Evolutionary conservation across 2,888 invertebrate species (phyloP), one percentile per base, ranked within the genome.

Genomic region (Xestia ashworthii): DNA sequence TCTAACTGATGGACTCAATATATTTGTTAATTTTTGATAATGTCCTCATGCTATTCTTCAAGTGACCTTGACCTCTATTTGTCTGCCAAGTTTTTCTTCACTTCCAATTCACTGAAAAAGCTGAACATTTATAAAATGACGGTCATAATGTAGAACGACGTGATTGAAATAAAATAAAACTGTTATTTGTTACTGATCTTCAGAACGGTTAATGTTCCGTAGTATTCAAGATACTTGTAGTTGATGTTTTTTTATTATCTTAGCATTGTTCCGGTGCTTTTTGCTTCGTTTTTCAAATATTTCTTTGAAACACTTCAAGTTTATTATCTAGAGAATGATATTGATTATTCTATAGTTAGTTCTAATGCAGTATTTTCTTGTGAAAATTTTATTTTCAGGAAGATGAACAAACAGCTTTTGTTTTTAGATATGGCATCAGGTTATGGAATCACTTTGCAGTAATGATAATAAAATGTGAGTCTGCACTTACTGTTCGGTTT

Each of bases 151-250:
- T 19, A 44, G 8, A 19, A 70, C 14, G 58, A 65, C 71, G 71
- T 71, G 68, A 81, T 81, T 65, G 62, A 46, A 82, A 82, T 82
- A 78, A 78, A 64, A 84, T 78, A 74, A 76, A 65, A 82, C 53
- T 75, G 78, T 79, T 81, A 85, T 85, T 71, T 65, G n/a, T 65
- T 65, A 44, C n/a, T 46, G 69, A 62, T 71, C 60, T 62, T 4
- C 32, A 3, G n/a, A 64, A 46, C 19, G 80, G 9, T 55, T 72
- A 81, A 81, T 83, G 78, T 80, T 78, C 75, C 66, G 80, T 84
- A 75, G 60, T 69, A 32, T 22, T 65, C 64, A 44, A 80, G 76
- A 82, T 76, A 65, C 16, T 68, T 65, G 4, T 58, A 69, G 46
- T 62, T 53, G 25, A 67, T 67, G 60, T 60, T 81, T 55, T 65